phyloP scores from a whole-genome alignment of 2,797 vertebrate genomes.

The Tadarida brasiliensis region DNA sequence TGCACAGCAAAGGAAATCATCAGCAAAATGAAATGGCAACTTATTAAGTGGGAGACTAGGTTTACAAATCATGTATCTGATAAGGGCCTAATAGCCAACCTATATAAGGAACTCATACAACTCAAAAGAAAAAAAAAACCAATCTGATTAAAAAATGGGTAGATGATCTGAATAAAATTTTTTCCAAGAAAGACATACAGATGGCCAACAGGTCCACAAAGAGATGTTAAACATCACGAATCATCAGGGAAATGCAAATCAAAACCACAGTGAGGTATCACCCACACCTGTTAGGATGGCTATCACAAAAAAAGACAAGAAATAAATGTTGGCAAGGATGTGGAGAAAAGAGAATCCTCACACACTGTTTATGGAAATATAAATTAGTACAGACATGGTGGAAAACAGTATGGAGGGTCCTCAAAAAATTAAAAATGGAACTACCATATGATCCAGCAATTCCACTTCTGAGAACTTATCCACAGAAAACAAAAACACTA shows the following conservation, averaged over 20 bases:
- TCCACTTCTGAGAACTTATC: not conserved
- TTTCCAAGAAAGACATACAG: not conserved
- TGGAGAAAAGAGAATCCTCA: not conserved
- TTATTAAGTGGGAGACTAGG: not conserved
- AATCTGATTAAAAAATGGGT: not conserved
- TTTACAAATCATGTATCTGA: not conserved
- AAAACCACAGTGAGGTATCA: not conserved
- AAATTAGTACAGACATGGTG: not conserved
- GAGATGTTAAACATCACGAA: not conserved
- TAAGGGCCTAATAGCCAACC: not conserved
- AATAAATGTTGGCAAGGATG: not conserved
- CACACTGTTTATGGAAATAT: not conserved
- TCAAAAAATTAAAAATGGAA: not conserved
- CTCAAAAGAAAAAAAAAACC: not conserved
- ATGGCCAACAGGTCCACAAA: not conserved
- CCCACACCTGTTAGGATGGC: not conserved
- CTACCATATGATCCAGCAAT: not conserved
- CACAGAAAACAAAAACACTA: constrained; percentile 8
- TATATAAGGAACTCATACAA: not conserved
- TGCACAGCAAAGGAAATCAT: not conserved
- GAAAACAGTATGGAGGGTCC: not conserved
- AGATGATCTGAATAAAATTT: not conserved
- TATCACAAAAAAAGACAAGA: not conserved
- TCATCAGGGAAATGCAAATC: not conserved
- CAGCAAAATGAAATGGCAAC: not conserved